A percentile compares a stretch with the other conserved stretches of the same genome.
Evolutionary conservation across 1,140 invertebrate genomes (phyloP).

Genomic region (Venustaconcha ellipsiformis): DNA sequence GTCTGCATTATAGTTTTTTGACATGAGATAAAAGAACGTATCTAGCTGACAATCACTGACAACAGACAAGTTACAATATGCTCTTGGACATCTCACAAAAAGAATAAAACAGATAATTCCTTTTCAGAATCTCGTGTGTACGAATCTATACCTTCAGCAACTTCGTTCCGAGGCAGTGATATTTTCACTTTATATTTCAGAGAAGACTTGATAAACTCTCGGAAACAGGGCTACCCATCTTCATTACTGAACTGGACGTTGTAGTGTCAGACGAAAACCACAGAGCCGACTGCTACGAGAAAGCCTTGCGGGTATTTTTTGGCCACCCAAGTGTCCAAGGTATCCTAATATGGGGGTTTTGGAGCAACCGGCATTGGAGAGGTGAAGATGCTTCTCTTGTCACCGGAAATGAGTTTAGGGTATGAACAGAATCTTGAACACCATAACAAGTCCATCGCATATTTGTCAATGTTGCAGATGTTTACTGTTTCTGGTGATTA

Average conservation of each 20-base stretch:
- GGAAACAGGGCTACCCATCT: slow-evolving; percentile 44
- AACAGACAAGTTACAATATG: too few species aligned
- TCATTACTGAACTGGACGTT: slow-evolving; percentile 51
- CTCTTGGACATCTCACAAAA: too few species aligned
- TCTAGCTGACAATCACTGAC: too few species aligned
- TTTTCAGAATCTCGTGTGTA: too few species aligned
- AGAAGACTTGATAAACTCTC: slow-evolving; percentile 45
- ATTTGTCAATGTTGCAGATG: too few species aligned
- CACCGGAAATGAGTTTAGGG: slow-evolving; percentile 19
- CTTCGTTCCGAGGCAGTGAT: too few species aligned
- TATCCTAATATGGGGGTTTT: slow-evolving; percentile 43
- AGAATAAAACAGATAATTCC: too few species aligned
- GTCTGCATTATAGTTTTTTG: too few species aligned
- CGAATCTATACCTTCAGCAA: too few species aligned
- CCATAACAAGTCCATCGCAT: too few species aligned
- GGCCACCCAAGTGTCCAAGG: slow-evolving; percentile 41
- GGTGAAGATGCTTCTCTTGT: slow-evolving; percentile 17
- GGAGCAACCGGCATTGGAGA: slow-evolving; percentile 10
- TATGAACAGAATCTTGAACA: background rate
- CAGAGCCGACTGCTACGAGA: slow-evolving; percentile 39
- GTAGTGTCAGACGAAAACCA: slow-evolving; percentile 30
- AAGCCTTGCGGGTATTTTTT: slow-evolving; percentile 25
- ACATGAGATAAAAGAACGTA: too few species aligned
- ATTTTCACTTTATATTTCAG: slow-evolving; percentile 22
- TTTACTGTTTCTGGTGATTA: too few species aligned